phyloP scores from a whole-genome alignment of 1,140 invertebrate species.

The Drosophila sechellia region DNA sequence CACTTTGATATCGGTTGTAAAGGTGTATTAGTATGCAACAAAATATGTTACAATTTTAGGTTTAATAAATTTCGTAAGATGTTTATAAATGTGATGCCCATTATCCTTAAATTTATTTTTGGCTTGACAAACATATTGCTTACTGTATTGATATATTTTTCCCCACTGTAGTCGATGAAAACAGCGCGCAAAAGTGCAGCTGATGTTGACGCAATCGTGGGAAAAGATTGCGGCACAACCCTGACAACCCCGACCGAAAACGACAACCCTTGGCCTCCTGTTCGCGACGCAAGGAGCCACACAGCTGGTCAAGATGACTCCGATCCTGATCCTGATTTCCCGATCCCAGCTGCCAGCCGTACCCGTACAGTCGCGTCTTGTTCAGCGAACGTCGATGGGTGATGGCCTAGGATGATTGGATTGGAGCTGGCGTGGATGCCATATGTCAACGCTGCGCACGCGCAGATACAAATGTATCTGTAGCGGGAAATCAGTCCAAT shows the following conservation, averaged over 20 bases:
- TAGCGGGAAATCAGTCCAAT: constrained; percentile 79
- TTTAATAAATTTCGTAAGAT: too few relatives aligned
- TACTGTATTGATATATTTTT: not conserved
- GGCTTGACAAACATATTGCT: too few relatives aligned
- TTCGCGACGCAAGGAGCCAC: constrained; percentile 17
- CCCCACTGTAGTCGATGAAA: constrained; percentile 25
- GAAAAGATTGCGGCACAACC: constrained; percentile 62
- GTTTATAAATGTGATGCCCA: too few relatives aligned
- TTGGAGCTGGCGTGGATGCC: constrained; percentile 34
- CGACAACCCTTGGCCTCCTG: constrained; percentile 65
- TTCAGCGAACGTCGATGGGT: constrained; percentile 22
- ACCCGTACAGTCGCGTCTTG: constrained; percentile 19
- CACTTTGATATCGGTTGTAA: too few relatives aligned
- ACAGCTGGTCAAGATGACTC: constrained; percentile 45
- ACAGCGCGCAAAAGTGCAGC: constrained; percentile 78
- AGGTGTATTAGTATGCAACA: too few relatives aligned
- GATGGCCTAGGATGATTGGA: constrained; percentile 78
- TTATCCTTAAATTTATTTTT: too few relatives aligned
- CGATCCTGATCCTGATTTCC: constrained; percentile 7
- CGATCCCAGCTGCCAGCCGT: constrained; percentile 17
- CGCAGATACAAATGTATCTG: constrained; percentile 77
- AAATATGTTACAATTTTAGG: too few relatives aligned
- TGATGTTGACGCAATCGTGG: constrained; percentile 67
- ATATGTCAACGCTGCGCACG: constrained; percentile 64
- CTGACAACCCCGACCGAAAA: constrained; percentile 22